A percentile compares a stretch with the other conserved stretches of the same genome.
Evolutionary conservation across 2,113 vertebrate genomes (phyloP).

Genomic region (Podarcis raffonei): DNA sequence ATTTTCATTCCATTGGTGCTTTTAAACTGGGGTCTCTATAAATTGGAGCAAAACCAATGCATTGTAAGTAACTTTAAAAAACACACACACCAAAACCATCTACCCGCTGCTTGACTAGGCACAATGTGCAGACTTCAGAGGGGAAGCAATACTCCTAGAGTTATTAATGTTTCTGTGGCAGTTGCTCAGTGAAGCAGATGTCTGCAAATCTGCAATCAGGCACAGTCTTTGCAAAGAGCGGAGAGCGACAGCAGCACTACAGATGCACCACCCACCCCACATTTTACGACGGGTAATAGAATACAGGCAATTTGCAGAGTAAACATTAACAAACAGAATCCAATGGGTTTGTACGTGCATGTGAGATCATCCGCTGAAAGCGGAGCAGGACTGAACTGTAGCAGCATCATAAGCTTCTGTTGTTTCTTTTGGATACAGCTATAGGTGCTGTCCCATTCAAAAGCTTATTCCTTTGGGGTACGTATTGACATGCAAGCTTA

Average conservation of each 20-base stretch:
- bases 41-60: neutral
- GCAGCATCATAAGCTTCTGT: neutral
- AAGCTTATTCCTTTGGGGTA: neutral
- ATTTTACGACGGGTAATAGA: neutral
- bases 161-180: neutral
- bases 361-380: neutral
- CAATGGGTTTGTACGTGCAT: neutral
- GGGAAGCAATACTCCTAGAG: neutral
- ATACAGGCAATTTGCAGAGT: neutral
- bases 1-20: neutral
- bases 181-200: neutral
- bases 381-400: neutral
- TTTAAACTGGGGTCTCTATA: neutral
- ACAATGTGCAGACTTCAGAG: neutral
- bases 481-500: neutral
- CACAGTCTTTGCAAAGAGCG: neutral
- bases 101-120: neutral
- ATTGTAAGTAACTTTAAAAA: neutral
- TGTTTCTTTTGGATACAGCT: neutral
- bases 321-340: neutral
- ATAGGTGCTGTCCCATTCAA: neutral
- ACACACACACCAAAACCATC: neutral
- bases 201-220: slow-evolving; percentile 1
- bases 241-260: neutral
- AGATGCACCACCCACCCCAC: neutral